Evolutionary conservation across 2,113 vertebrate species (phyloP).

Genomic region (Callionymus lyra): DNA sequence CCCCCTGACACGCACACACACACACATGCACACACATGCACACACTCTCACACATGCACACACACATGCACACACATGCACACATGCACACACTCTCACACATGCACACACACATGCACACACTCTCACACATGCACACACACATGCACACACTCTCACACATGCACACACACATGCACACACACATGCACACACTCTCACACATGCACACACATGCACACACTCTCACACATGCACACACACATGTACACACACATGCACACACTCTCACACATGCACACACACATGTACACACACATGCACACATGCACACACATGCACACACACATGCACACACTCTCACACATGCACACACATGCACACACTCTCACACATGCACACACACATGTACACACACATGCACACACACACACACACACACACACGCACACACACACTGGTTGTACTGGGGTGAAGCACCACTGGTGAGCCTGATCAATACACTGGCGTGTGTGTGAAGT

Average conservation of each 20-base stretch:
- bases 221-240: not conserved
- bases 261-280: slow-evolving; percentile 1
- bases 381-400: too few species aligned
- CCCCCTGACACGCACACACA: slow-evolving; percentile 32
- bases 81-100: too few species aligned
- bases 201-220: not conserved
- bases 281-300: not conserved
- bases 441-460: slow-evolving; percentile 31
- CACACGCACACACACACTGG: slow-evolving; percentile 29
- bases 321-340: too few species aligned
- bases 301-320: not conserved
- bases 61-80: not conserved
- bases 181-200: slow-evolving; percentile 29
- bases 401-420: too few species aligned
- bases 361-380: too few species aligned
- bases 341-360: too few species aligned
- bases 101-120: too few species aligned
- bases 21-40: not conserved
- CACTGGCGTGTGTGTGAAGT: not conserved
- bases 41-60: not conserved
- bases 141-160: too few species aligned
- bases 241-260: not conserved
- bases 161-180: too few species aligned
- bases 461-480: slow-evolving; percentile 44
- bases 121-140: too few species aligned